phyloP scores from a whole-genome alignment of 2,113 vertebrate species.

The Charadrius vociferus region DNA sequence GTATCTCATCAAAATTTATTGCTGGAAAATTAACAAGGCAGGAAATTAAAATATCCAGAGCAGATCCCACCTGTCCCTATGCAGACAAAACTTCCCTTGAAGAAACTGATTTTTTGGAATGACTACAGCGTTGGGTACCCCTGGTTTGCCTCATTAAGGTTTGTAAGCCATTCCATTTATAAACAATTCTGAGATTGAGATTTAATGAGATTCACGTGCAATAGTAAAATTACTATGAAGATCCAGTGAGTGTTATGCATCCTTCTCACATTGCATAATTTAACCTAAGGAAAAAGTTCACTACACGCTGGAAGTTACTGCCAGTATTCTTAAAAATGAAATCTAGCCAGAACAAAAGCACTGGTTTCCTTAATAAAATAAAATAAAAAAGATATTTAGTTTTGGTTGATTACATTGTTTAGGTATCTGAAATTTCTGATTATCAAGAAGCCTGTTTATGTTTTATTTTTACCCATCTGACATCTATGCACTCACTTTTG shows the following conservation, averaged over 20 bases:
- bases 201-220: background rate
- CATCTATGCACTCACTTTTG: background rate
- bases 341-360: background rate
- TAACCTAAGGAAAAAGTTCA: background rate
- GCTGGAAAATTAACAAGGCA: background rate
- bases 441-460: background rate
- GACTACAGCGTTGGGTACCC: background rate
- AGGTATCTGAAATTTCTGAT: background rate
- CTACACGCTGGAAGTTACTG: background rate
- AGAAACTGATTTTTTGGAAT: background rate
- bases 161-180: background rate
- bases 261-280: background rate
- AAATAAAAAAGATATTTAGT: fast-evolving
- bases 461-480: background rate
- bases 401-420: background rate
- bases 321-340: background rate
- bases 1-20: background rate
- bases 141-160: background rate
- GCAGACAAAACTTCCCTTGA: background rate
- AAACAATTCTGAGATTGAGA: background rate
- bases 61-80: background rate
- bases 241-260: background rate
- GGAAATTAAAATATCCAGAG: slow-evolving; percentile 8
- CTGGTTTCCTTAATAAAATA: background rate
- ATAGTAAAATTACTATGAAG: background rate